These are phyloP conservation scores for Chaetodon auriga DNA, from an alignment of 2,113 vertebrate species.

Conservation along the genomic window DNA sequence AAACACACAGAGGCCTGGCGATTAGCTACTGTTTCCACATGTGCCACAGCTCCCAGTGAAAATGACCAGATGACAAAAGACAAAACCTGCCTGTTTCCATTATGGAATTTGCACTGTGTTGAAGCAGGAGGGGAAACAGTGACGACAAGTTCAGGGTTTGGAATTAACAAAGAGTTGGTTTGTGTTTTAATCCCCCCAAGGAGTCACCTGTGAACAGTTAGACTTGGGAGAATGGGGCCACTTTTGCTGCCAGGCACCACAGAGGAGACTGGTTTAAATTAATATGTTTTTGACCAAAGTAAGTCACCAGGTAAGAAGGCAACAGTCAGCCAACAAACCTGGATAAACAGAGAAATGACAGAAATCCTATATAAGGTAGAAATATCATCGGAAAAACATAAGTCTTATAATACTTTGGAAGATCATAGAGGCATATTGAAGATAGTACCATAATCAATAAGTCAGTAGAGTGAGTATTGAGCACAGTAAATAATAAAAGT, in stretches of 20 bases:
- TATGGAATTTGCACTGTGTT: constrained; percentile 50
- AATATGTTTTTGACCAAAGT: constrained; percentile 37
- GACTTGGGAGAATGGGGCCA: constrained; percentile 22
- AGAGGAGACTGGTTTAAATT: constrained; percentile 44
- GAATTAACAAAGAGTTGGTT: constrained; percentile 62
- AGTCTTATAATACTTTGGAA: too few relatives aligned
- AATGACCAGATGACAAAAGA: constrained; percentile 71
- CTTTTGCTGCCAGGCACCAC: constrained; percentile 20
- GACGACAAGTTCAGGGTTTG: constrained; percentile 55
- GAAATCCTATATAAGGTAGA: not conserved
- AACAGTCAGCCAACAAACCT: not conserved
- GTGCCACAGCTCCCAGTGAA: constrained; percentile 60
- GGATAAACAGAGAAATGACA: not conserved
- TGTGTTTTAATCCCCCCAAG: constrained; percentile 51
- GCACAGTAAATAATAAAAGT: not conserved
- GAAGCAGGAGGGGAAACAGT: constrained; percentile 51
- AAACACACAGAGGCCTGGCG: constrained; percentile 25
- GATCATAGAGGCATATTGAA: not conserved
- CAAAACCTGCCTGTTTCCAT: constrained; percentile 66
- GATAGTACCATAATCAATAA: not conserved
- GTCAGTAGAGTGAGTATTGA: too few relatives aligned
- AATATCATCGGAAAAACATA: not conserved
- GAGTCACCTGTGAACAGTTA: constrained; percentile 70
- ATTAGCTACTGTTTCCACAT: constrained; percentile 74
- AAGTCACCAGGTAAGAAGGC: constrained; percentile 7